Conservation (phyloP, 1,140 invertebrate species). For the Charaxes varanes region DNA sequence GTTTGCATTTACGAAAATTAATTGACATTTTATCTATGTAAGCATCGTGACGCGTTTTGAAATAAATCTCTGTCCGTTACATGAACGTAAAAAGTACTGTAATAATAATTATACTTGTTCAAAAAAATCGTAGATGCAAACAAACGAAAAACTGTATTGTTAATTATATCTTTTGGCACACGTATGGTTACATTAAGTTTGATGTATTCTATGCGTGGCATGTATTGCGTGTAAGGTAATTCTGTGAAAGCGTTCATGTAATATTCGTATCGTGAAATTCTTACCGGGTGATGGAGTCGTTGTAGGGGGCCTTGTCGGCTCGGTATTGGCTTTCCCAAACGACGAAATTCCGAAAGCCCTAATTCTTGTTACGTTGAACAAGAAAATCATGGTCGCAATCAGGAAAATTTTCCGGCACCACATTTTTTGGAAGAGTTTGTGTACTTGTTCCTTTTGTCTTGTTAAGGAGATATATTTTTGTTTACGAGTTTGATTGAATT, state of each 20-base stretch:
- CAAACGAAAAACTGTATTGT: too few relatives aligned
- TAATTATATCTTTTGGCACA: too few relatives aligned
- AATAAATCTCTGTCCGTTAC: too few relatives aligned
- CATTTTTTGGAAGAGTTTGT: slow-evolving; percentile 14
- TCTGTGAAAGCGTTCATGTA: slow-evolving; percentile 5
- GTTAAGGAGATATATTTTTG: neutral
- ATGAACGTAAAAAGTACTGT: too few relatives aligned
- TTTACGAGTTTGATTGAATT: neutral
- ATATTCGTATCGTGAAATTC: slow-evolving; percentile 17
- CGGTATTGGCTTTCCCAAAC: slow-evolving; percentile 55
- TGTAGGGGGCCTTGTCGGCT: slow-evolving; percentile 47
- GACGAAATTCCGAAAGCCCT: slow-evolving; percentile 54
- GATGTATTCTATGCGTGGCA: slow-evolving; percentile 3
- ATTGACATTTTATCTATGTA: too few relatives aligned
- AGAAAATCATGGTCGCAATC: slow-evolving; percentile 25
- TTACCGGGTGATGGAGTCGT: slow-evolving; percentile 59
- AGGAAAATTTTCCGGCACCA: slow-evolving; percentile 10
- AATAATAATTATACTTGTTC: too few relatives aligned
- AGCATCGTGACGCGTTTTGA: too few relatives aligned
- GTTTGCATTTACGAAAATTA: too few relatives aligned
- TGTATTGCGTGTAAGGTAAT: slow-evolving; percentile 3
- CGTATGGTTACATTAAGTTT: too few relatives aligned
- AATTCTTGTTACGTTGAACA: slow-evolving; percentile 28
- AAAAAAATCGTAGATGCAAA: too few relatives aligned
- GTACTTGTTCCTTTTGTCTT: slow-evolving; percentile 1